Evolutionary conservation across 1,140 invertebrate genomes (phyloP).

Genomic region (Dreissena polymorpha): DNA sequence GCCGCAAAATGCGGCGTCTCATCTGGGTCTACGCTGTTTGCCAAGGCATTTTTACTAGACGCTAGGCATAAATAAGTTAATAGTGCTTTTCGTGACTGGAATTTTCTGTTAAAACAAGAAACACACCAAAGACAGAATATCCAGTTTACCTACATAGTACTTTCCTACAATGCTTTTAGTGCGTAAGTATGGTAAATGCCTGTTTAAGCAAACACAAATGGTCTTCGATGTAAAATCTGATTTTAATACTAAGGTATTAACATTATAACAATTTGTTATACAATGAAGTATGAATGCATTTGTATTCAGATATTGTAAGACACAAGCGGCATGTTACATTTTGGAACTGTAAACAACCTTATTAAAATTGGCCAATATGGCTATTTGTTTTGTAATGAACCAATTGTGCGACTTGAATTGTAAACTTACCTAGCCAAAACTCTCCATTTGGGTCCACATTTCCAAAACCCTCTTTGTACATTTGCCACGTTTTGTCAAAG

Average conservation of each 20-base stretch:
- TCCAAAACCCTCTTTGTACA: slow-evolving; percentile 96
- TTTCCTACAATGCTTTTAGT: too few species aligned
- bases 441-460: slow-evolving; percentile 84
- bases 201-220: too few species aligned
- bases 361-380: slow-evolving; percentile 18
- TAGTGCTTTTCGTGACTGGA: too few species aligned
- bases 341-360: slow-evolving; percentile 24
- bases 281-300: neutral
- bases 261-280: neutral
- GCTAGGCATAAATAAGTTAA: too few species aligned
- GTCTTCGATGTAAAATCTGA: neutral
- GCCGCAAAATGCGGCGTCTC: too few species aligned
- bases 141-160: too few species aligned
- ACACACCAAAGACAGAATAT: too few species aligned
- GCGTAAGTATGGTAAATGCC: too few species aligned
- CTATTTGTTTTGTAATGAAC: neutral
- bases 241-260: neutral
- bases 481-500: slow-evolving; percentile 95
- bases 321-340: slow-evolving; percentile 79
- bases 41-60: too few species aligned
- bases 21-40: too few species aligned
- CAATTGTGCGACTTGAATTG: slow-evolving; percentile 12
- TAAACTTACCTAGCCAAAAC: slow-evolving; percentile 78
- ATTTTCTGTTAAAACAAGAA: too few species aligned
- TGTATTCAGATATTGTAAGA: neutral